Evolutionary conservation across 2,888 invertebrate species (phyloP).

Genomic region (Microdon myrmicae): DNA sequence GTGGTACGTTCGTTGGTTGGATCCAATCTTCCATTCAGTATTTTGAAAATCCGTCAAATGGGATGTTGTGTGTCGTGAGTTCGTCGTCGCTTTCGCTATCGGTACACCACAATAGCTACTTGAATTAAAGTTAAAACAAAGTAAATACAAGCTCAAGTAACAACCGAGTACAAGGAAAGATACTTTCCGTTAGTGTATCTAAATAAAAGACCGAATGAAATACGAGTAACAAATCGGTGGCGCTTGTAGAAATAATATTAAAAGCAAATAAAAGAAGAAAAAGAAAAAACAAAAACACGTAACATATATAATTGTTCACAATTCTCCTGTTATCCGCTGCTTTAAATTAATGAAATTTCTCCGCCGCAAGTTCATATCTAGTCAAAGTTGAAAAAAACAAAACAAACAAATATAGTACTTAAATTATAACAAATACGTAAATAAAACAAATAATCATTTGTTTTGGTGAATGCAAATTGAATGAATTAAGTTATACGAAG

Average conservation of each 20-base stretch:
- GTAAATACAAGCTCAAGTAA: conserved; percentile 9
- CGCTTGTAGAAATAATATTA: too few species aligned
- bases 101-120: conserved; percentile 15
- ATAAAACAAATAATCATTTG: conserved; percentile 51
- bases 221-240: too few species aligned
- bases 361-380: conserved; percentile 51
- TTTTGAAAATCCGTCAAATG: conserved; percentile 51
- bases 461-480: conserved; percentile 6
- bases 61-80: conserved; percentile 41
- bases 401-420: conserved; percentile 41
- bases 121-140: too few species aligned
- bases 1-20: conserved; percentile 49
- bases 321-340: background rate
- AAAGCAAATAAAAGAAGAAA: conserved; percentile 31
- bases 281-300: conserved; percentile 3
- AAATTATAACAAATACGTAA: conserved; percentile 42
- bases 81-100: conserved; percentile 33
- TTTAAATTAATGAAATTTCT: conserved; percentile 12
- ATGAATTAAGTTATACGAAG: conserved; percentile 43
- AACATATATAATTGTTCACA: background rate
- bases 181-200: conserved; percentile 31
- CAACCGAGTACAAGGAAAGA: conserved; percentile 25
- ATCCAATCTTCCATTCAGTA: conserved; percentile 52
- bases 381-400: conserved; percentile 54
- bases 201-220: too few species aligned